Conservation (phyloP, 2,797 vertebrate species). For the Pseudopleuronectes americanus region DNA sequence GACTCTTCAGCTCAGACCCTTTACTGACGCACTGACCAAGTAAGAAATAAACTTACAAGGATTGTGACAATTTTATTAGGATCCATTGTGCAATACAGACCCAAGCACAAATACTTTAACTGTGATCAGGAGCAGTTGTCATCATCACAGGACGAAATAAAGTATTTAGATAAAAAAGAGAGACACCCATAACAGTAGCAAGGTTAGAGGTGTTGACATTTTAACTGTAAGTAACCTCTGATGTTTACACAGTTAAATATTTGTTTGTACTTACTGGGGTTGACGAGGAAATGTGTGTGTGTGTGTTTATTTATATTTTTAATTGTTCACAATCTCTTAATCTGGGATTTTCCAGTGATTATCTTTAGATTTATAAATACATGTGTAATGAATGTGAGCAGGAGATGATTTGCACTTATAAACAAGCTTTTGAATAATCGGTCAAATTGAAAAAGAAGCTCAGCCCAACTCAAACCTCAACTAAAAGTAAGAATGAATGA, state of each 20-base stretch:
- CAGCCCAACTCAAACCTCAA: not conserved
- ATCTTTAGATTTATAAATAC: not conserved
- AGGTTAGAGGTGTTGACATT: too few relatives aligned
- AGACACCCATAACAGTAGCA: too few relatives aligned
- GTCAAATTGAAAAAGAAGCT: too few relatives aligned
- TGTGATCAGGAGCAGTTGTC: not conserved
- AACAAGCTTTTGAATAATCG: not conserved
- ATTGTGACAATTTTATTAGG: not conserved
- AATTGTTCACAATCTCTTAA: conserved; percentile 11
- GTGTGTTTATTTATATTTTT: conserved; percentile 1
- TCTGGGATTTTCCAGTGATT: not conserved
- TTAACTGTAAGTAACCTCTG: not conserved
- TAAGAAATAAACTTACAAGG: conserved; percentile 8
- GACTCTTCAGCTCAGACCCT: too few relatives aligned
- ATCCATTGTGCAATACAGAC: not conserved
- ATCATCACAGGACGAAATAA: not conserved
- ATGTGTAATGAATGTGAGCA: not conserved
- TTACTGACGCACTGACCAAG: conserved; percentile 4
- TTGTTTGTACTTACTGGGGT: not conserved
- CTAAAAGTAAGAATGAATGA: not conserved
- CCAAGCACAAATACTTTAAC: not conserved
- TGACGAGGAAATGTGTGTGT: too few relatives aligned
- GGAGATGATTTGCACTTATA: not conserved
- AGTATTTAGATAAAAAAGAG: not conserved
- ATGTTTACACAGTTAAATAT: not conserved